phyloP scores from a whole-genome alignment of 2,113 vertebrate genomes.

The Malurus melanocephalus region DNA sequence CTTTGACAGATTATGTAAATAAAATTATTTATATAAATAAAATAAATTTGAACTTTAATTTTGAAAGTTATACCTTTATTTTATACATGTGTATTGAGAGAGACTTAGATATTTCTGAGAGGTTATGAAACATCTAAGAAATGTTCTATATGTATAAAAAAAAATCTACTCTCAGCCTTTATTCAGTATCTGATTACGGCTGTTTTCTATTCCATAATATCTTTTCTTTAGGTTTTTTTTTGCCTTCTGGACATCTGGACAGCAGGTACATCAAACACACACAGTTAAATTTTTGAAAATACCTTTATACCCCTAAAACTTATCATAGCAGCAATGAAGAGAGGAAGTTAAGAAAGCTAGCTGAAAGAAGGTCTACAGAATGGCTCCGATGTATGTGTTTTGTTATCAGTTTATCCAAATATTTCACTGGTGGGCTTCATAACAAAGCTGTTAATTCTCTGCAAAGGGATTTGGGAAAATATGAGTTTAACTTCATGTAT shows the following conservation, averaged over 20 bases:
- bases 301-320: neutral
- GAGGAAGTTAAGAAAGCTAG: neutral
- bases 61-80: neutral
- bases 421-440: neutral
- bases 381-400: neutral
- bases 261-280: neutral
- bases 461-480: neutral
- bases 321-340: neutral
- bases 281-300: neutral
- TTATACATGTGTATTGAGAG: neutral
- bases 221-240: neutral
- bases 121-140: neutral
- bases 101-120: neutral
- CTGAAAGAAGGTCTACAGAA: neutral
- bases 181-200: neutral
- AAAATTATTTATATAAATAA: neutral
- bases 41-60: neutral
- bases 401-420: neutral
- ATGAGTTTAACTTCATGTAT: neutral
- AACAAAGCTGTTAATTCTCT: neutral
- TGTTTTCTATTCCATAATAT: neutral
- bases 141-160: neutral
- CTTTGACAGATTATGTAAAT: neutral
- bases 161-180: neutral
- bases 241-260: neutral